Base-by-base conservation (phyloP, 2,888 invertebrate species). In the Shargacucullia verbasci region DNA sequence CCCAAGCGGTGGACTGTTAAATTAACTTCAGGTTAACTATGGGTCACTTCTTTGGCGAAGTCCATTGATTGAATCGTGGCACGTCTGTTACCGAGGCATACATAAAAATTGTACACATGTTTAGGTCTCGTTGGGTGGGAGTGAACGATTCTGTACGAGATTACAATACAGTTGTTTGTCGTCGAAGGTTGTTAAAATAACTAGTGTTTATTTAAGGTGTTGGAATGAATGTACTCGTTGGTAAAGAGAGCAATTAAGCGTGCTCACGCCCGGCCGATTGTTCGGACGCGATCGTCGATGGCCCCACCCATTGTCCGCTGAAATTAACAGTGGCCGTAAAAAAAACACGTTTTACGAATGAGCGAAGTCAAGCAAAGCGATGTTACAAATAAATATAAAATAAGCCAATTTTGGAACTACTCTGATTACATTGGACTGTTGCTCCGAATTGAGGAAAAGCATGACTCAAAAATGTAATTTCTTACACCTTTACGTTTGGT, bases 11-110 rank as follows among this genome's bases (percentile, higher is more conserved):
- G 64, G 83, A 79, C 80, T 82, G 83, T 87, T 87, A 89, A 90
- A 89, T 88, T 87, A 86, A 89, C 85, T 86, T 63, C 81, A 80
- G 89, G 87, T 90, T 90, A 90, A 90, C 86, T 83, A 82, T 80
- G 79, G 87, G 87, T 85, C 85, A 86, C 65, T 75, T 72, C 75
- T 80, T 79, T 74, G 73, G 76, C 53, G 63, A 76, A 60, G 40
- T 37, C 44, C 62, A 57, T 76, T 73, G 66, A 69, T 59, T 73
- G 70, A 74, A 81, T 73, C 66, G 68, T 67, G 72, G 67, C 45
- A 67, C 47, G 49, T 27, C 38, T 52, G 55, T 60, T 39, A 40
- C 50, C 7, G 35, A 59, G 15, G 12, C 35, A 9, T 29, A 38
- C 20, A 47, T 31, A 48, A 33, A 27, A 49, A 39, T 38, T 37